Conservation (phyloP, 2,888 invertebrate genomes). For the Thumatha senex region DNA sequence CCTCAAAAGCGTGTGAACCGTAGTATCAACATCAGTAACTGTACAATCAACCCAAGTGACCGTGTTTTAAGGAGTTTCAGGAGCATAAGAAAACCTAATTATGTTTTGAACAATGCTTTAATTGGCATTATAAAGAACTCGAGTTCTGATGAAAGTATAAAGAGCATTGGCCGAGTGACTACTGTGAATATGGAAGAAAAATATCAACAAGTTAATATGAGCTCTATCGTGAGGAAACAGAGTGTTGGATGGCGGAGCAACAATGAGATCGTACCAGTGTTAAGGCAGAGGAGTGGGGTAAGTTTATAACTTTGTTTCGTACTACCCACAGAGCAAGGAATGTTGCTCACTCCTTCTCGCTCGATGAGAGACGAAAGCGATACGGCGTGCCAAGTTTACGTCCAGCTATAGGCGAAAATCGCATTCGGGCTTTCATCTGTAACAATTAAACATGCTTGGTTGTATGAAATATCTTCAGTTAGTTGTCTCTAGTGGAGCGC, state of each 20-base stretch:
- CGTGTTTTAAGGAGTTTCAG: constrained; percentile 50
- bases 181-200: constrained; percentile 13
- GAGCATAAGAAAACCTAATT: constrained; percentile 21
- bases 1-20: constrained; percentile 16
- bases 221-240: constrained; percentile 7
- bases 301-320: constrained; percentile 1
- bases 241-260: constrained; percentile 10
- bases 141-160: constrained; percentile 9
- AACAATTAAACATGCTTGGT: no score
- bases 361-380: no score
- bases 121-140: constrained; percentile 19
- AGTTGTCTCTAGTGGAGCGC: no score
- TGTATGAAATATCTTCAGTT: no score
- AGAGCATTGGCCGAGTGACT: constrained; percentile 5
- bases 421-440: no score
- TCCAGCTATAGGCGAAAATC: no score
- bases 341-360: no score
- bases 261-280: background rate
- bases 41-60: constrained; percentile 15
- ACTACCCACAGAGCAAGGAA: no score
- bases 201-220: constrained; percentile 10
- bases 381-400: no score
- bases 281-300: constrained; percentile 12
- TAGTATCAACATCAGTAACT: background rate
- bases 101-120: constrained; percentile 25